Evolutionary conservation across 64 coral and sea anemone species (phyloP), one percentile per base, ranked within the genome.

Genomic region (Montipora sp.): DNA sequence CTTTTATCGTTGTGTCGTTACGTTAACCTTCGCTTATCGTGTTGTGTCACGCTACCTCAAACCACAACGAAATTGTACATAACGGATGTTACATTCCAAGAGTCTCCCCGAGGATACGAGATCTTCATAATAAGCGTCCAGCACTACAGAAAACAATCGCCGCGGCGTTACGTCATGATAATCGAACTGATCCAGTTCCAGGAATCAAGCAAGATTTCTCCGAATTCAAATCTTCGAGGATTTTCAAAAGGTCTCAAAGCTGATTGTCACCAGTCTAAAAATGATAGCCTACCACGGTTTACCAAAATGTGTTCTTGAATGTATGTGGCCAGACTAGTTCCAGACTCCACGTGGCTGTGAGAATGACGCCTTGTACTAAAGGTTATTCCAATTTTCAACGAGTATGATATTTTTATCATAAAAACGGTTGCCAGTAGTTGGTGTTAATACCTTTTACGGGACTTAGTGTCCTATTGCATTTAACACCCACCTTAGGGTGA

Each of bases 271-370:
- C 36, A 36, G 36, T 27, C 23, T 20, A 81, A 13, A 21, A 59
- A 81, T 9, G 80, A 83, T 23, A 7, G 7, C 18, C 24, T 15
- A 67, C 8, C 7, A 4, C 14, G 11, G 16, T 8, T 44, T 2
- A 83, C 8, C 22, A 18, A 63, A 61, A 2, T 36, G 24, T 7
- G 19, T 73, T 7, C n/a, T 23, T 36, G 36, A 36, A 43, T 8
- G 3, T 15, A 3, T 36, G 36, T 36, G 36, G 36, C 36, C 36
- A 36, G 18, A 72, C 43, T 85, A 46, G 65, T 49, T 13, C 82
- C 82, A 85, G 82, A 24, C 82, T 72, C 65, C 47, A 71, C 82
- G 82, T 63, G 82, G 82, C 13, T 22, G 7, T 9, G 75, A 72
- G 71, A 85, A 71, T 1, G 11, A 72, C 82, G 82, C 82, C 82